Percentiles rank a stretch among this genome's conserved stretches.
Conservation (phyloP, 2,113 vertebrate species). For the Ceuthmochares aereus region DNA sequence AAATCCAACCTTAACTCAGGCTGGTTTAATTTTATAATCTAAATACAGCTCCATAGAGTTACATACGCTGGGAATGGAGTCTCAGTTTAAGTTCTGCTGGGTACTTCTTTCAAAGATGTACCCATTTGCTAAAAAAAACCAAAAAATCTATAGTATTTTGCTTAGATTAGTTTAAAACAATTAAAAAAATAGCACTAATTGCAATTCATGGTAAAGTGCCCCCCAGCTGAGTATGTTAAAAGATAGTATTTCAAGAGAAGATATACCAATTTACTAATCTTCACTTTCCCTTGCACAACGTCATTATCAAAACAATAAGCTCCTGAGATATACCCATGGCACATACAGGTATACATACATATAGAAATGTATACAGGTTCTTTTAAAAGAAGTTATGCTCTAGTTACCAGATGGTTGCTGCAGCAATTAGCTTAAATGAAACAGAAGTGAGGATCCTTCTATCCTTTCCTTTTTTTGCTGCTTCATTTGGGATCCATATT, state of each 20-base stretch:
- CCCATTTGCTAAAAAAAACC: not conserved
- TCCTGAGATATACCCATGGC: not conserved
- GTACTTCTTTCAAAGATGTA: not conserved
- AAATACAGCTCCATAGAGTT: not conserved
- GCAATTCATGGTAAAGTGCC: not conserved
- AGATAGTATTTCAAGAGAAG: not conserved
- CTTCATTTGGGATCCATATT: slow-evolving; percentile 1
- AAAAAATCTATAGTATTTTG: not conserved
- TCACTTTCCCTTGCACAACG: not conserved
- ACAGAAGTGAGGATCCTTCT: not conserved
- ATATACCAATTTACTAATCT: not conserved
- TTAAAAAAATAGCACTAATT: not conserved
- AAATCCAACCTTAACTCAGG: not conserved
- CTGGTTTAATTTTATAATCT: not conserved
- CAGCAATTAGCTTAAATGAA: not conserved
- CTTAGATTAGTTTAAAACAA: not conserved
- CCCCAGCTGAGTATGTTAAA: not conserved
- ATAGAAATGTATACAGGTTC: fast-evolving
- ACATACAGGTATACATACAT: not conserved
- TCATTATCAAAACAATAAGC: not conserved
- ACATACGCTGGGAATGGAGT: not conserved
- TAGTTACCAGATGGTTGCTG: not conserved
- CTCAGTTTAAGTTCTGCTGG: not conserved
- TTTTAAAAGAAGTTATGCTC: not conserved
- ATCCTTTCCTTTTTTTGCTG: not conserved